These are phyloP conservation scores for Myodes glareolus DNA, from an alignment of 2,113 vertebrate genomes.

Conservation along the genomic window DNA sequence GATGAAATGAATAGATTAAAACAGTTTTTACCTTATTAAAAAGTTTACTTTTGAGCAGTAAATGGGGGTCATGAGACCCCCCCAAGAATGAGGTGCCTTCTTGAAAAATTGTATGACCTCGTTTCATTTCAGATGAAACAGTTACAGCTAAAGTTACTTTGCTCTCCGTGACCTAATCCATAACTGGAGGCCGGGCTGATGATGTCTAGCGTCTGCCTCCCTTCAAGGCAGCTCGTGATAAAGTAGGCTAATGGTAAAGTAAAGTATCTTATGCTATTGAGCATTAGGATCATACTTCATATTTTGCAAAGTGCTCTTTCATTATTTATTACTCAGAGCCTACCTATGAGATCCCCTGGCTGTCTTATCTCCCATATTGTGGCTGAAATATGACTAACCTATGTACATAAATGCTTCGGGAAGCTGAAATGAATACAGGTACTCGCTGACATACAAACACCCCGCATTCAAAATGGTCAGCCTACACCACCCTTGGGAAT, in stretches of 20 bases:
- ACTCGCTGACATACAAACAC: slow-evolving; percentile 58
- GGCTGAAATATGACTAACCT: slow-evolving; percentile 75
- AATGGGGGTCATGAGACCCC: slow-evolving; percentile 47
- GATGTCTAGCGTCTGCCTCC: slow-evolving; percentile 1
- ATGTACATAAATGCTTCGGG: slow-evolving; percentile 72
- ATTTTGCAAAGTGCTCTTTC: slow-evolving; percentile 76
- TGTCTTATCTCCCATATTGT: slow-evolving; percentile 68
- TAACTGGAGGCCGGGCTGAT: slow-evolving; percentile 50
- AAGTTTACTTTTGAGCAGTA: slow-evolving; percentile 64
- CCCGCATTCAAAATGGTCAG: slow-evolving; percentile 60
- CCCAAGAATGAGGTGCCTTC: slow-evolving; percentile 41
- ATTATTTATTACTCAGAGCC: slow-evolving; percentile 75
- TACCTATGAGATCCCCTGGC: slow-evolving; percentile 70
- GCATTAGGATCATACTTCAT: slow-evolving; percentile 63
- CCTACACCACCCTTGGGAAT: slow-evolving; percentile 23
- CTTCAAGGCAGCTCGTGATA: slow-evolving; percentile 58
- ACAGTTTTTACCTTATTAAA: slow-evolving; percentile 55
- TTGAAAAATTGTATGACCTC: slow-evolving; percentile 58
- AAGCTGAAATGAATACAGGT: slow-evolving; percentile 71
- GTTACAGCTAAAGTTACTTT: slow-evolving; percentile 28
- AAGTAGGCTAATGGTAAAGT: slow-evolving; percentile 74
- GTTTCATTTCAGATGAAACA: slow-evolving; percentile 53
- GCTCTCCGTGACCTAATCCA: slow-evolving; percentile 63
- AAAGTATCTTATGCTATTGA: slow-evolving; percentile 59
- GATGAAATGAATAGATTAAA: slow-evolving; percentile 69